phyloP scores from a whole-genome alignment of 2,888 invertebrate genomes.

The Scaeva pyrastri region DNA sequence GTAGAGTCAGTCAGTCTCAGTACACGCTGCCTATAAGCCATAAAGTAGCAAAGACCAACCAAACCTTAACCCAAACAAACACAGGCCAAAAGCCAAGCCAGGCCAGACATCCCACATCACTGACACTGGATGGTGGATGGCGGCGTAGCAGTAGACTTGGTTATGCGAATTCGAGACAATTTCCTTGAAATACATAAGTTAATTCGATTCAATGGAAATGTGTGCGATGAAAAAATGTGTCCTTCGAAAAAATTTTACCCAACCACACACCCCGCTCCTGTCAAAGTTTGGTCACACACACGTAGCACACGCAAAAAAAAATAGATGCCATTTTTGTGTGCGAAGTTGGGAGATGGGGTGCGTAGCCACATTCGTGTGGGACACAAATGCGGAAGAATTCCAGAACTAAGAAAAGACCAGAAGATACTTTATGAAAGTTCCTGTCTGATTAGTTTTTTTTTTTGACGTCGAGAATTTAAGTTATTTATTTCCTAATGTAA shows the following conservation, averaged over 20 bases:
- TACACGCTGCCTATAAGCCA: not conserved
- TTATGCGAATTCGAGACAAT: slow-evolving; percentile 63
- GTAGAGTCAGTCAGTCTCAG: not conserved
- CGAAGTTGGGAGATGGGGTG: not conserved
- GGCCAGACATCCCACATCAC: not conserved
- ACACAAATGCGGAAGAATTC: not conserved
- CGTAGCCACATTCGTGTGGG: not conserved
- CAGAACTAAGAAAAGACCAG: not conserved
- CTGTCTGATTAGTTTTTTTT: not conserved
- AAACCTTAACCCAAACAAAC: not conserved
- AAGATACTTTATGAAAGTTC: not conserved
- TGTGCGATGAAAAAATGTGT: slow-evolving; percentile 67
- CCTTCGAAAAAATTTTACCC: slow-evolving; percentile 73
- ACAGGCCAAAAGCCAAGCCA: not conserved
- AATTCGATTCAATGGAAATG: slow-evolving; percentile 63
- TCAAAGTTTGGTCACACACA: not conserved
- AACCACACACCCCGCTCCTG: slow-evolving; percentile 47
- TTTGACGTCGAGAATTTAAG: not conserved
- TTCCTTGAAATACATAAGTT: slow-evolving; percentile 71
- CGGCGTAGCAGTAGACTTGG: slow-evolving; percentile 61
- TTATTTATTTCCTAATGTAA: too few relatives aligned
- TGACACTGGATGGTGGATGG: not conserved
- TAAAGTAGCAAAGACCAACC: slow-evolving; percentile 21
- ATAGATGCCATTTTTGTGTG: not conserved
- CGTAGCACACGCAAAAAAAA: not conserved